Conservation (phyloP, 2,888 invertebrate species). For the Brachynemurus nebulosus region DNA sequence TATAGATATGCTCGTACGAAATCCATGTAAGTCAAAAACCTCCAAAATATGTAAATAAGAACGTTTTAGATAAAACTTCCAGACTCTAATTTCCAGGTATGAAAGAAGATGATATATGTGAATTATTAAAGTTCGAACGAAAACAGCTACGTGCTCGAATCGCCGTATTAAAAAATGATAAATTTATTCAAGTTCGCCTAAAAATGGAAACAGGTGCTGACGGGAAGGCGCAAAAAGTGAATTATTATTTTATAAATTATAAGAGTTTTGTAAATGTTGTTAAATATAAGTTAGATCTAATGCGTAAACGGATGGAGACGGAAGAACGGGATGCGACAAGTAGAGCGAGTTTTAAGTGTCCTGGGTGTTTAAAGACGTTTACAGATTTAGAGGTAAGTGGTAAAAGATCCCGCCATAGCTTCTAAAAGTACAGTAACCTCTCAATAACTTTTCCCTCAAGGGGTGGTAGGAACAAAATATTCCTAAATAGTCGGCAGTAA, state of each 20-base stretch:
- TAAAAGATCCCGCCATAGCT: too few relatives aligned
- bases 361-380: constrained; percentile 80
- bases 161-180: constrained; percentile 75
- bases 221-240: constrained; percentile 89
- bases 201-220: constrained; percentile 93
- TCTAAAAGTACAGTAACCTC: too few relatives aligned
- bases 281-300: constrained; percentile 92
- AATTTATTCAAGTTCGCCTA: constrained; percentile 82
- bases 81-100: constrained; percentile 39
- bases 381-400: constrained; percentile 78
- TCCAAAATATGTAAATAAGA: neutral
- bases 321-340: constrained; percentile 91
- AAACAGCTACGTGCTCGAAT: constrained; percentile 86
- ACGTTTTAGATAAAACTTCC: constrained; percentile 1
- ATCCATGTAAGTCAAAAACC: constrained; percentile 80
- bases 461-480: too few relatives aligned
- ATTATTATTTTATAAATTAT: constrained; percentile 96
- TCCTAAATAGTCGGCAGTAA: too few relatives aligned
- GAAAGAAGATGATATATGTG: constrained; percentile 84
- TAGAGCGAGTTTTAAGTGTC: constrained; percentile 89
- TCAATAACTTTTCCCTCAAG: neutral
- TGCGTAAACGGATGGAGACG: constrained; percentile 90
- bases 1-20: constrained; percentile 88
- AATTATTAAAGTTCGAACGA: constrained; percentile 82
- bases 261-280: constrained; percentile 95